Base-by-base conservation (phyloP, 2,797 vertebrate species). In the Trachops cirrhosus region DNA sequence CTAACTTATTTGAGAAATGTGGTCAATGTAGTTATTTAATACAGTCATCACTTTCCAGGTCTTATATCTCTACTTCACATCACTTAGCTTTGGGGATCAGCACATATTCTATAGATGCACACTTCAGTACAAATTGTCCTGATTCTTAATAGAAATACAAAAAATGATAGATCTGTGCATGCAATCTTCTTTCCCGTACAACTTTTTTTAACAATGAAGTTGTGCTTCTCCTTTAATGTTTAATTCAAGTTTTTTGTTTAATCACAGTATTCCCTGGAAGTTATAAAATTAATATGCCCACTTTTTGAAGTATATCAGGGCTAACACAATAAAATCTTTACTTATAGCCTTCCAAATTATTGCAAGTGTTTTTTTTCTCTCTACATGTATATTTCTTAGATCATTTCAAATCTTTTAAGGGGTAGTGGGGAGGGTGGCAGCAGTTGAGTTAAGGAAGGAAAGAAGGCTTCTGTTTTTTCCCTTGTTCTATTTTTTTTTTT, bases 1-100 rank as follows among this genome's bases (percentile, higher is more conserved):
- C 29, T 62, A 50, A 24, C 12, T 86, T 89, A 75, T 68, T 75
- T 90, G 37, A 96, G 34, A 86, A 93, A 77, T 85, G 6, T 21
- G 50, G 19, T 83, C 29, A 73, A 24, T 22, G 2, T 3, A 71
- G 15, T 68, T 96, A 52, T 52, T 9, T 32, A 48, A 86, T 67
- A 24, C 1, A 41, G 9, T 84, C 3, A 74, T 79, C 18, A 48
- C 37, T 26, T 70, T 83, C 46, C 9, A 32, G 16, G 59, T 57
- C 7, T 62, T 73, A 2, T 39, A 4, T 71, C 11, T 68, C 41
- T 84, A 21, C 9, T 2, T 22, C n/a, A 74, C 1, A 71, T 59
- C 41, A 16, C 26, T 88, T 62, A 37, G 6, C 37, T 86, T 95
- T n/a, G 14, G 39, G 22, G 18, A 18, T 92, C 15, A 67, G 57